Evolutionary conservation across 2,797 vertebrate species (phyloP), one percentile per base, ranked within the genome.

Genomic region (Carapus acus): DNA sequence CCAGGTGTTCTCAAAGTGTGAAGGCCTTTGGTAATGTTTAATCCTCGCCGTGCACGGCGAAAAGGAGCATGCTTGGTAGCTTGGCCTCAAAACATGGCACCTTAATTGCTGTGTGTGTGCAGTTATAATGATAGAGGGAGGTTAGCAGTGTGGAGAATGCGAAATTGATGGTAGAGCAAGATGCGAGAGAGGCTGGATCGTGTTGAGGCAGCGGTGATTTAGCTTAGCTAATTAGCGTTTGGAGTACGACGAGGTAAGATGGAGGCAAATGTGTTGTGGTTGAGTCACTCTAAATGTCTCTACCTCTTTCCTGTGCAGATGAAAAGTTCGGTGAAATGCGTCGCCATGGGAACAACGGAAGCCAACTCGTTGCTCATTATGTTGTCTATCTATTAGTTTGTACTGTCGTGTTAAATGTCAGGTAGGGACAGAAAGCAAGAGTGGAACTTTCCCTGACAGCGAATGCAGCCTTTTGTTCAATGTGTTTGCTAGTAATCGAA

Each of bases 181-280:
- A 39, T 38, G 58, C 31, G 48, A 76, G 70, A 68, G 4, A 27
- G 58, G 66, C 74, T 72, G 76, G 69, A 73, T 78, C 74, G 56
- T 69, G 84, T 75, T 76, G 63, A 50, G 59, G 45, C 49, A 22
- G 54, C 43, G 57, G 68, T 43, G 58, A 61, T 52, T 33, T 54
- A 45, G 74, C 74, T 76, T 74, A 58, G 77, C 76, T 85, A 83
- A 85, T 85, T 83, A 68, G 76, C 63, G 63, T 74, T 72, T 74
- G 65, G 78, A 67, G 65, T 54, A 16, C 49, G 65, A 60, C 61
- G 56, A 73, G 68, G 73, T 68, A 67, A 77, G 62, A 71, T 48
- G 47, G 46, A 64, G 53, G 6, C 39, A 18, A 9, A 60, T 62
- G 54, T 56, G 63, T 52, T 47, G 60, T 56, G 54, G 14, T 63